Evolutionary conservation across 53 echinoderm and acorn worm genomes (phyloP), one percentile per base, ranked within the genome.

Genomic region (Temnopleurus reevesii): DNA sequence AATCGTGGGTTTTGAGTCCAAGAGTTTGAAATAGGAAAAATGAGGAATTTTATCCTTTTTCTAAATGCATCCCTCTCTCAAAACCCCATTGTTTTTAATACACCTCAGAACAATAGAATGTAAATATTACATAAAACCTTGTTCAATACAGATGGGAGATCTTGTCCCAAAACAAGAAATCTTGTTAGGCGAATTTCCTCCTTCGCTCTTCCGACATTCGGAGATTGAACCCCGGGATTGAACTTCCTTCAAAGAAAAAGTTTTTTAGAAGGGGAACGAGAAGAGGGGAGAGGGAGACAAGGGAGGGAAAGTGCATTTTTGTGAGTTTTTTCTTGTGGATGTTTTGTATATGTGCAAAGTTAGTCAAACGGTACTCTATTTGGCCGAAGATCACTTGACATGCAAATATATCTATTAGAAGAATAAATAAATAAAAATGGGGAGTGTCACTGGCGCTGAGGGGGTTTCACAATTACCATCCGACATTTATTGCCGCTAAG

Each of bases 161-260:
- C 55, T 58, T 38, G 59, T 59, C 51, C 88, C 54, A 66, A 71
- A 87, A 87, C 88, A 87, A 87, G 88, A 87, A 87, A 87, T 87
- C 54, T 65, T 65, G 88, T 87, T 87, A 87, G 71, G 45, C 46
- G 35, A 35, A 66, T 66, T 87, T 87, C 88, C 88, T 66, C 46
- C 51, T 46, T 33, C 34, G 30, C 9, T 19, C 71, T 87, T 87
- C 88, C 88, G 46, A 87, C 30, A 71, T 47, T 64, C 88, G 51
- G 51, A 17, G 17, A 45, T 38, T 60, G 34, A 38, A 43, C 44
- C n/a, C n/a, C 71, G 51, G 12, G 17, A 45, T 38, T 60, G 34
- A 38, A 43, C 44, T 85, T 85, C 61, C 86, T 44, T 44, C 28
- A 46, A 2, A 29, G 29, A 12, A 36, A 71, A 41, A 7, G 36